Conservation (phyloP, 2,888 invertebrate species). For the Cephonodes hylas region DNA sequence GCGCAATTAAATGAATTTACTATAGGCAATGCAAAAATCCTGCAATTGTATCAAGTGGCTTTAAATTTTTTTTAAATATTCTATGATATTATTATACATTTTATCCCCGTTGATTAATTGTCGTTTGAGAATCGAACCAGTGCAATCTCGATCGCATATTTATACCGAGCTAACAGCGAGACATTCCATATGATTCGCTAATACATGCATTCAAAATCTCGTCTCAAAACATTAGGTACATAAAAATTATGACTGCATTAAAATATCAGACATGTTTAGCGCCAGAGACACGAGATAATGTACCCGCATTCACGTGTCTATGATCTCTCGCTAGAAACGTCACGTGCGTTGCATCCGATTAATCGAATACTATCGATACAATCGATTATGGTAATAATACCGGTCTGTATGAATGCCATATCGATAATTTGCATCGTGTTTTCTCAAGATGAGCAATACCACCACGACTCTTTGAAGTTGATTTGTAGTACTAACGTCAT, state of each 20-base stretch:
- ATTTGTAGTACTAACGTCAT: background rate
- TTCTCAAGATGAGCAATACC: background rate
- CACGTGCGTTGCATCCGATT: conserved; percentile 21
- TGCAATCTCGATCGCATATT: too few relatives aligned
- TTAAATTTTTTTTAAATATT: too few relatives aligned
- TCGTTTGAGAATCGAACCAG: too few relatives aligned
- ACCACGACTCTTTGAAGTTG: background rate
- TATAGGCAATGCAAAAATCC: too few relatives aligned
- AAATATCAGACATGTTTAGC: background rate
- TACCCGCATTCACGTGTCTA: background rate
- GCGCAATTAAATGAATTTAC: too few relatives aligned
- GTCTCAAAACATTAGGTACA: background rate
- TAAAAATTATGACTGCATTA: background rate
- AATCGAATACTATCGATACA: conserved; percentile 27
- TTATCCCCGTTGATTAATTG: too few relatives aligned
- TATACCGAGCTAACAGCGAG: too few relatives aligned
- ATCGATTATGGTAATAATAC: conserved; percentile 34
- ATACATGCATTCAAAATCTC: background rate
- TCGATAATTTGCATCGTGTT: background rate
- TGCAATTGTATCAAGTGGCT: too few relatives aligned
- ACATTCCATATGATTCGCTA: too few relatives aligned
- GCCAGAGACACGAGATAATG: background rate
- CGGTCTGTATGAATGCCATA: conserved; percentile 18
- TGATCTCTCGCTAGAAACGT: background rate
- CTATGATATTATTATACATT: too few relatives aligned